These are phyloP conservation scores for Gastrophysa polygoni DNA, from an alignment of 2,888 invertebrate species.

Conservation along the genomic window DNA sequence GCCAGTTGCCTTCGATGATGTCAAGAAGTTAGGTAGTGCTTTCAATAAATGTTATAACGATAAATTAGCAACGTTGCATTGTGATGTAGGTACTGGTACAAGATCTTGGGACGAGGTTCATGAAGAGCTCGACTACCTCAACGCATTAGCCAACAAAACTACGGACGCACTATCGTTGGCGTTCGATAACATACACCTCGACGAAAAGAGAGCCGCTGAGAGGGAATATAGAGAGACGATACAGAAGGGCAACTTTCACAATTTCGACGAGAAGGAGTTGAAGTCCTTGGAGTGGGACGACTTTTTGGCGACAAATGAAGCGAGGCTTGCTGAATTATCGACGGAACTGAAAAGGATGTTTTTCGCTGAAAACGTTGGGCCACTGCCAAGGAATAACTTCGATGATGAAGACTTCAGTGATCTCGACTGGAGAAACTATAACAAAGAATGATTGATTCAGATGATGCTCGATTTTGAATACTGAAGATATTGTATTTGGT, in stretches of 20 bases:
- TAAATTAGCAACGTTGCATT: not conserved
- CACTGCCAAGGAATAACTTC: not conserved
- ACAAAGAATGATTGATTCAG: not conserved
- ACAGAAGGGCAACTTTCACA: not conserved
- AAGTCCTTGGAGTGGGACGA: not conserved
- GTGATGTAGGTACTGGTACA: not conserved
- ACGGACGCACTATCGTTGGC: not conserved
- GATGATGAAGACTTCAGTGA: not conserved
- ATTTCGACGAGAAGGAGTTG: not conserved
- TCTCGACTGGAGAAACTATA: not conserved
- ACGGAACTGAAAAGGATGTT: not conserved
- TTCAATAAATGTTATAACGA: not conserved
- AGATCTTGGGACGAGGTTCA: not conserved
- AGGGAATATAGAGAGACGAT: not conserved
- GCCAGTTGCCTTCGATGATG: not conserved
- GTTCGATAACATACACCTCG: not conserved
- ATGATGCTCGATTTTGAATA: no score
- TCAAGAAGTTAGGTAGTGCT: not conserved
- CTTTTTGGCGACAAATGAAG: not conserved
- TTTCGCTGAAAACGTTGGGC: not conserved
- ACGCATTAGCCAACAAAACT: not conserved
- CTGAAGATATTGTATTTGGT: no score
- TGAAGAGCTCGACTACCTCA: not conserved
- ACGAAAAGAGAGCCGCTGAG: not conserved
- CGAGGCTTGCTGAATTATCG: not conserved